phyloP scores from a whole-genome alignment of 2,888 invertebrate species.

The Monopis laevigella region DNA sequence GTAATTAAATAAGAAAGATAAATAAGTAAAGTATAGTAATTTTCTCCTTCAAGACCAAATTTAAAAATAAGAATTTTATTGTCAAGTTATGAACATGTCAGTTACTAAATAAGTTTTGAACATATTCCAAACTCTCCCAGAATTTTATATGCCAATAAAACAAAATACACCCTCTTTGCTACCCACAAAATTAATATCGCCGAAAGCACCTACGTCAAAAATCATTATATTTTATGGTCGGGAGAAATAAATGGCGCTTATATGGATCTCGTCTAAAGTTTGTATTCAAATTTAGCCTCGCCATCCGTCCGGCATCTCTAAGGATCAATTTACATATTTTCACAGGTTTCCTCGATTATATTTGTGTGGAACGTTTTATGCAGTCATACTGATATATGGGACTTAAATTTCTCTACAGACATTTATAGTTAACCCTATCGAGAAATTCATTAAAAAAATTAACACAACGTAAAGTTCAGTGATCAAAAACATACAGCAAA shows the following conservation, averaged over 20 bases:
- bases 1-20: no score
- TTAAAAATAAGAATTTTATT: no score
- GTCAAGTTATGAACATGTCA: no score
- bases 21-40: no score
- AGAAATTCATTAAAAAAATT: neutral
- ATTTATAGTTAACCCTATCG: no score
- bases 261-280: conserved; percentile 54
- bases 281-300: conserved; percentile 61
- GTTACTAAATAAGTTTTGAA: no score
- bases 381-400: neutral
- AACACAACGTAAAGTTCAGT: neutral
- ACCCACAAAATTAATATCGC: conserved; percentile 55
- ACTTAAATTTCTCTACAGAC: no score
- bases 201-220: conserved; percentile 53
- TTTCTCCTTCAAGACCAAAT: no score
- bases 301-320: conserved; percentile 59
- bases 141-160: conserved; percentile 33
- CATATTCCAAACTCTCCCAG: conserved; percentile 4
- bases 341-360: conserved; percentile 52
- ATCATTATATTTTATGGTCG: conserved; percentile 65
- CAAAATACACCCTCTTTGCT: conserved; percentile 32
- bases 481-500: neutral
- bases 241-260: conserved; percentile 63
- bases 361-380: neutral
- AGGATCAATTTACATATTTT: conserved; percentile 68